Evolutionary conservation across 1,140 invertebrate genomes (phyloP).

Genomic region (Diuraphis noxia): DNA sequence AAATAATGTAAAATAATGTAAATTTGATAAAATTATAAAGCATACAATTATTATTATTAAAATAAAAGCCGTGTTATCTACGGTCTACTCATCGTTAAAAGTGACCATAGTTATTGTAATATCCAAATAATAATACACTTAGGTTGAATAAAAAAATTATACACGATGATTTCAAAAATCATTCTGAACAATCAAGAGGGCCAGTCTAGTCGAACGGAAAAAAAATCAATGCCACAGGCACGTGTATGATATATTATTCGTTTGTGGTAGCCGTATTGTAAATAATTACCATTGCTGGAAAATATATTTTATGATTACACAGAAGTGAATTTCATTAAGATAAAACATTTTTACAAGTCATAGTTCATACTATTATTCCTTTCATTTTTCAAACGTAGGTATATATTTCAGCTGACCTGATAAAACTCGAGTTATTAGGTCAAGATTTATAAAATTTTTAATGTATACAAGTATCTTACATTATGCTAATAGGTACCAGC

Average conservation of each 20-base stretch:
- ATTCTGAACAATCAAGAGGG: conserved; percentile 9
- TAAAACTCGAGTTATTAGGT: background rate
- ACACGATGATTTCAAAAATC: conserved; percentile 33
- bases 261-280: conserved; percentile 5
- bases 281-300: background rate
- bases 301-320: conserved; percentile 23
- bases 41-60: background rate
- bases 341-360: conserved; percentile 38
- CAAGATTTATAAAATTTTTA: background rate
- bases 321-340: conserved; percentile 26
- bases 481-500: no score
- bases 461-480: no score
- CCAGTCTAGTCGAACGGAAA: background rate
- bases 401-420: background rate
- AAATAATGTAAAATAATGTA: background rate
- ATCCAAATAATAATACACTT: background rate
- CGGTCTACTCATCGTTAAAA: no score
- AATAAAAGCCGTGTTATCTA: background rate
- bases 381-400: background rate
- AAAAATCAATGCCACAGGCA: conserved; percentile 18
- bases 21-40: background rate
- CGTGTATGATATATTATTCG: conserved; percentile 15
- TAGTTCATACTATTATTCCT: conserved; percentile 22
- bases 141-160: background rate
- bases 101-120: background rate